Conservation (phyloP, 2,113 vertebrate genomes). For the Lutjanus erythropterus region DNA sequence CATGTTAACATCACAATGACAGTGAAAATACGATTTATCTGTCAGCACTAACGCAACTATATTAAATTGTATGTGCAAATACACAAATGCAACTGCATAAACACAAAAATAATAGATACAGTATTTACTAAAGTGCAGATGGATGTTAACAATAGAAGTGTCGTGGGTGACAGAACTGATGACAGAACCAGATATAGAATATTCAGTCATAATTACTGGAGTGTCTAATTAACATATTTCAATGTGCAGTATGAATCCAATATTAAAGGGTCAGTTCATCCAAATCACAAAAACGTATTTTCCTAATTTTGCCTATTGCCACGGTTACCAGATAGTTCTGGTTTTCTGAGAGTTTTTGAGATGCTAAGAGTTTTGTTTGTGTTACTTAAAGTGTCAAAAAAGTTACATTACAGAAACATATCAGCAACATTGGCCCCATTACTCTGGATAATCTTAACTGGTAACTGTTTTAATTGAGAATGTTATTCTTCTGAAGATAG, state of each 20-base stretch:
- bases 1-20: too few relatives aligned
- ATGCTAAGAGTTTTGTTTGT: too few relatives aligned
- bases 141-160: conserved; percentile 1
- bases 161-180: conserved; percentile 2
- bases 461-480: background rate
- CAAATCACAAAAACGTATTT: too few relatives aligned
- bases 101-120: background rate
- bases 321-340: too few relatives aligned
- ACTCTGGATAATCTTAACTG: background rate
- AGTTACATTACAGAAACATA: too few relatives aligned
- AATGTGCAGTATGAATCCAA: too few relatives aligned
- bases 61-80: background rate
- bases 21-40: too few relatives aligned
- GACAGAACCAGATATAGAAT: background rate
- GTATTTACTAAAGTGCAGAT: background rate
- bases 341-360: too few relatives aligned
- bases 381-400: too few relatives aligned
- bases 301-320: too few relatives aligned
- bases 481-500: background rate
- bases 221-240: background rate
- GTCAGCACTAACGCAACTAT: background rate
- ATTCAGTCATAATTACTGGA: conserved; percentile 13
- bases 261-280: too few relatives aligned
- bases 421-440: too few relatives aligned
- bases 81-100: background rate